Conservation (phyloP, 2,113 vertebrate species). For the Sphyrna mokarran region DNA sequence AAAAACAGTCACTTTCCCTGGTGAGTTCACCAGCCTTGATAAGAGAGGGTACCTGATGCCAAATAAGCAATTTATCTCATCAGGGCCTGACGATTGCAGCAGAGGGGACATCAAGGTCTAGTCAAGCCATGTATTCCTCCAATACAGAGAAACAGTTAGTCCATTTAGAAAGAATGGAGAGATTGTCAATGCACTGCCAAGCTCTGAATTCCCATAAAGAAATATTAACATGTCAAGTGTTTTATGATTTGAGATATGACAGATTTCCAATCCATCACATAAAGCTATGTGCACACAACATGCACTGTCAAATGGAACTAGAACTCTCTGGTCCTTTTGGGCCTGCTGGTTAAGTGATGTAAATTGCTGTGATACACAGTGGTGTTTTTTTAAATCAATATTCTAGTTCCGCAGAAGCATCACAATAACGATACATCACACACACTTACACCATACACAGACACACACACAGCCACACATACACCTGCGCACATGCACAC, state of each 20-base stretch:
- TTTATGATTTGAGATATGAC: neutral
- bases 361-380: neutral
- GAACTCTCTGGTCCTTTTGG: neutral
- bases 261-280: neutral
- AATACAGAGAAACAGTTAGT: neutral
- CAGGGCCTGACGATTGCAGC: neutral
- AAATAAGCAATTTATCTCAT: neutral
- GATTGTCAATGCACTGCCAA: neutral
- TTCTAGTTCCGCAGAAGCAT: neutral
- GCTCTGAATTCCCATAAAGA: neutral
- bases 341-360: neutral
- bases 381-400: neutral
- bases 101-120: neutral
- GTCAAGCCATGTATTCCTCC: neutral
- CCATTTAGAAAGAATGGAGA: constrained; percentile 1
- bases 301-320: neutral
- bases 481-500: too few relatives aligned
- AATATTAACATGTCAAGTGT: neutral
- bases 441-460: too few relatives aligned
- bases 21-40: neutral
- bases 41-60: neutral
- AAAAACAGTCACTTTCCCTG: neutral
- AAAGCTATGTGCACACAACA: neutral
- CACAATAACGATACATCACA: neutral
- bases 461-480: too few relatives aligned